Base-by-base conservation (phyloP, 2,113 vertebrate genomes). In the Colistium nudipinnis region DNA sequence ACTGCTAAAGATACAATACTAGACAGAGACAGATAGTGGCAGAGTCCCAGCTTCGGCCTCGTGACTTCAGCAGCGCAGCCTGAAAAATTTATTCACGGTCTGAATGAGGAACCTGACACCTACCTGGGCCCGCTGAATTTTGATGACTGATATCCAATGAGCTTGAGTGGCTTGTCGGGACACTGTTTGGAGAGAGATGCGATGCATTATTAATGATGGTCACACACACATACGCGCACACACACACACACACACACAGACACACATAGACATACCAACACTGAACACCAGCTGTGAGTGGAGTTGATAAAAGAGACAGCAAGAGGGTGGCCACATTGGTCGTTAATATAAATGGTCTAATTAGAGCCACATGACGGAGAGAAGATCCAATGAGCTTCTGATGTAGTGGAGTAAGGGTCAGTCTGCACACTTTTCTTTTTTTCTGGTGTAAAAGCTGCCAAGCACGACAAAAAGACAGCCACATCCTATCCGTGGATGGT, bases 71-170 rank as follows among this genome's bases (percentile, higher is more conserved):
- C 43, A 67, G 78, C 76, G 80, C 76, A 36, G 62, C 70, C 89
- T 88, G 85, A 95, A 94, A 95, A 92, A 95, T 95, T 94, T 66
- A 95, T 89, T 17, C 43, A 22, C 60, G 63, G 88, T 78, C 87
- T 72, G 84, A 89, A 92, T 87, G 87, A 88, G 94, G 87, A 98
- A 99, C 81, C 87, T 52, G 94, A 98, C 92, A 89, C 63, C 71
- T 47, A 31, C 49, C 70, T 9, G 13, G 81, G 65, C 73, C 81
- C 76, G 72, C 92, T 96, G 91, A 88, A 94, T 95, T 92, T 96
- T 94, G 93, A 98, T 95, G 96, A 94, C 92, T 87, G 84, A 81
- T 94, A 95, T 94, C 95, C 91, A 88, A 91, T 96, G 91, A 95
- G 75, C 85, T 80, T 74, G 90, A 92, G 88, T 89, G 92, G 85